These are phyloP conservation scores for Heteromyza rotundicornis DNA, from an alignment of 2,888 invertebrate species.

Conservation along the genomic window DNA sequence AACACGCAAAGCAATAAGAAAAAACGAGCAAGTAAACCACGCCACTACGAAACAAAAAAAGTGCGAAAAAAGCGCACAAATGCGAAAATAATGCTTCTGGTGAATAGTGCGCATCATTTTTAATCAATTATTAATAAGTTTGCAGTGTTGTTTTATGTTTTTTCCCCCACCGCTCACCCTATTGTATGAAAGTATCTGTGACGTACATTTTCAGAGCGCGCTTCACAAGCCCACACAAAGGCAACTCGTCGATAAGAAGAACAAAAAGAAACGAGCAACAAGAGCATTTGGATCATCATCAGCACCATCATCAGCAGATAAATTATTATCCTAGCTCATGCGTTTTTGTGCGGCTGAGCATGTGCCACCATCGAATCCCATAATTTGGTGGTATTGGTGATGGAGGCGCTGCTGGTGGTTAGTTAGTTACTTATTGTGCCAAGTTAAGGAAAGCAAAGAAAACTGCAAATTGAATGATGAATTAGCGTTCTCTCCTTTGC, in stretches of 20 bases:
- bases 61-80: too few species aligned
- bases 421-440: background rate
- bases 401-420: background rate
- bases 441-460: slow-evolving; percentile 2
- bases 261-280: background rate
- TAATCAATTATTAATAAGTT: slow-evolving; percentile 18
- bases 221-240: background rate
- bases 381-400: too few species aligned
- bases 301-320: background rate
- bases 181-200: background rate
- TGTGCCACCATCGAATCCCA: background rate
- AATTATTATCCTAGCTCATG: background rate
- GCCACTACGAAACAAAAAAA: too few species aligned
- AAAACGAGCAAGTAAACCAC: too few species aligned
- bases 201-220: background rate
- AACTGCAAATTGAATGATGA: slow-evolving; percentile 16
- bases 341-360: background rate
- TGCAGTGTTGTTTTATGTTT: background rate
- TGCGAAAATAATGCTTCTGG: slow-evolving; percentile 1
- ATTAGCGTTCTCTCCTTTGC: slow-evolving; percentile 3
- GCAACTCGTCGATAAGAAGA: background rate
- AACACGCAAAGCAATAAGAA: too few species aligned
- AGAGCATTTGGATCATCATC: too few species aligned
- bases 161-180: background rate
- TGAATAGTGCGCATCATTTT: slow-evolving; percentile 10